phyloP scores from a whole-genome alignment of 1,140 invertebrate species.

The Orchestia grillus region DNA sequence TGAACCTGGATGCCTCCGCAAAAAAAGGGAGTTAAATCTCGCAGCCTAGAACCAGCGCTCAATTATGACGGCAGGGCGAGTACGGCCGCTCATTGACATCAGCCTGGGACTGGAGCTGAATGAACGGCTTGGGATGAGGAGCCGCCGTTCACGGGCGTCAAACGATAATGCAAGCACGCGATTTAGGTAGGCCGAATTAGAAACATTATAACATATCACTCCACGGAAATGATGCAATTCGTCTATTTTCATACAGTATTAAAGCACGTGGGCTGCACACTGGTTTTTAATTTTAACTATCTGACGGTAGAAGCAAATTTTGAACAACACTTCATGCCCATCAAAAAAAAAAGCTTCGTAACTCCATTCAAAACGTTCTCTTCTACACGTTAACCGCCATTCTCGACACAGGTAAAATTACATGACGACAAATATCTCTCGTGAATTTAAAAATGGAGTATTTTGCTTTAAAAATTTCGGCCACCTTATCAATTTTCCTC shows the following conservation, averaged over 20 bases:
- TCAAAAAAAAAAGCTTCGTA: no score
- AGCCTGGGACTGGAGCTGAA: neutral
- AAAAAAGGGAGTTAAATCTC: constrained; percentile 17
- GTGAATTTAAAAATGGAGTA: no score
- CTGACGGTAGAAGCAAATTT: no score
- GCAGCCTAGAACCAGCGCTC: neutral
- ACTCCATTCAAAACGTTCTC: no score
- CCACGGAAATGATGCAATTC: neutral
- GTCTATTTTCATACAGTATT: neutral
- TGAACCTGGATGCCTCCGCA: neutral
- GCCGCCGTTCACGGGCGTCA: neutral
- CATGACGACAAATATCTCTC: no score
- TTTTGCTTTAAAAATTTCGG: no score
- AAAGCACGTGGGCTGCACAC: no score
- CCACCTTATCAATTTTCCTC: no score
- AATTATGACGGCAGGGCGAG: neutral
- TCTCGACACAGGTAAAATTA: no score
- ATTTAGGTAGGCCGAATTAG: neutral
- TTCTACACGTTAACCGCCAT: no score
- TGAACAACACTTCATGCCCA: no score
- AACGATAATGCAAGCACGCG: neutral
- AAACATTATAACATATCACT: neutral
- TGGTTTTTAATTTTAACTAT: no score
- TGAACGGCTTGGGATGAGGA: neutral
- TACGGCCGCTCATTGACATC: neutral